phyloP scores from a whole-genome alignment of 2,888 invertebrate species.

The Lasiommata megera region DNA sequence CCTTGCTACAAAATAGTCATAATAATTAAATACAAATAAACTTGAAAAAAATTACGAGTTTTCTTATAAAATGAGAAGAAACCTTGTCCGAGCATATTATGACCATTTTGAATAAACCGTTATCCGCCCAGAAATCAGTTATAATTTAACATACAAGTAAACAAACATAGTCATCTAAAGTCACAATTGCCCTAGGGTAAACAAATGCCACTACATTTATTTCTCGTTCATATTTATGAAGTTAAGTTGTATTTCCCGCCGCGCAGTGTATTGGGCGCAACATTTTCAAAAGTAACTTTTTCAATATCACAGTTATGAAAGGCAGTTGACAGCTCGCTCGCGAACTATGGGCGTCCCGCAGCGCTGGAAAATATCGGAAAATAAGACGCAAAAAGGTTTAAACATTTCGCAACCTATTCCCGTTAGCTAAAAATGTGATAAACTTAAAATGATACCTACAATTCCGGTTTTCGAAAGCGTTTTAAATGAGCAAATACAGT shows the following conservation, averaged over 20 bases:
- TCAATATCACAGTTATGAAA: slow-evolving; percentile 25
- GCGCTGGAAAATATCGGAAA: slow-evolving; percentile 6
- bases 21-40: too few relatives aligned
- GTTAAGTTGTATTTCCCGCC: background rate
- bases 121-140: too few relatives aligned
- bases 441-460: background rate
- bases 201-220: background rate
- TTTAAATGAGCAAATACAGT: too few relatives aligned
- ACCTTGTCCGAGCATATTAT: too few relatives aligned
- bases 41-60: too few relatives aligned
- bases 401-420: background rate
- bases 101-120: too few relatives aligned
- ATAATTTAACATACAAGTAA: too few relatives aligned
- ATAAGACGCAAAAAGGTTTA: background rate
- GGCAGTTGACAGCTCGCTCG: slow-evolving; percentile 18
- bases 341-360: slow-evolving; percentile 5
- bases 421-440: background rate
- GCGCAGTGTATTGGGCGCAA: slow-evolving; percentile 7
- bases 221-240: background rate
- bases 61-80: too few relatives aligned
- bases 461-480: too few relatives aligned
- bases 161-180: too few relatives aligned
- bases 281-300: slow-evolving; percentile 22
- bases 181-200: background rate
- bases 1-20: too few relatives aligned